Evolutionary conservation across 2,797 vertebrate genomes (phyloP), one percentile per base, ranked within the genome.

Genomic region (Setipinna tenuifilis): DNA sequence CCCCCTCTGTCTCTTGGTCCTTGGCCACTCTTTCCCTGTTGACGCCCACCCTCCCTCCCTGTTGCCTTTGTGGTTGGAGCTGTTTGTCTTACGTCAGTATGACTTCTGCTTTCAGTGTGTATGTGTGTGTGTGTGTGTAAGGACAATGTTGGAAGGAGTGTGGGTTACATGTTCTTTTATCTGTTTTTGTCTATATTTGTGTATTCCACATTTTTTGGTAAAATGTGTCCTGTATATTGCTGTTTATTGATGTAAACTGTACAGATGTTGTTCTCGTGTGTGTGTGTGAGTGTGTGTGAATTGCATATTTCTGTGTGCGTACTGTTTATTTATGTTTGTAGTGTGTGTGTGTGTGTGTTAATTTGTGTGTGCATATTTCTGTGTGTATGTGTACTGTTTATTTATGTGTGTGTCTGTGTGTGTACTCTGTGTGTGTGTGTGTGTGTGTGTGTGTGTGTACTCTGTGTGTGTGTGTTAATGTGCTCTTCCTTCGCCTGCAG

Each of bases 401-500:
- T 21, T 59, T 57, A 14, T 57, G 11, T 57, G 54, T 21, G 61
- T 65, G 5, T 65, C 0, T 65, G 4, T 65, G 23, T 23, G 61
- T 71, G n/a, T n/a, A n/a, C n/a, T n/a, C n/a, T n/a, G n/a, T n/a
- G n/a, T n/a, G n/a, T n/a, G n/a, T n/a, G n/a, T n/a, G 25, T 71
- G 25, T 19, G 3, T 59, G 19, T 19, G 19, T 71, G 28, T 71
- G 12, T 71, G 62, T 68, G 23, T 68, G 62, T 68, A n/a, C n/a
- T n/a, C n/a, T n/a, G 57, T 44, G 59, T 83, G 41, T 68, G 59
- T 65, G 41, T 82, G 89, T 87, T 83, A 88, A 83, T 82, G 78
- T 82, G 87, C 75, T 68, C 87, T 84, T 85, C 85, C 88, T 90
- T 16, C 89, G 58, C 89, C 92, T 87, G 71, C 94, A 95, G 94